Conservation (phyloP, 1,140 invertebrate species). For the Centruroides vittatus region DNA sequence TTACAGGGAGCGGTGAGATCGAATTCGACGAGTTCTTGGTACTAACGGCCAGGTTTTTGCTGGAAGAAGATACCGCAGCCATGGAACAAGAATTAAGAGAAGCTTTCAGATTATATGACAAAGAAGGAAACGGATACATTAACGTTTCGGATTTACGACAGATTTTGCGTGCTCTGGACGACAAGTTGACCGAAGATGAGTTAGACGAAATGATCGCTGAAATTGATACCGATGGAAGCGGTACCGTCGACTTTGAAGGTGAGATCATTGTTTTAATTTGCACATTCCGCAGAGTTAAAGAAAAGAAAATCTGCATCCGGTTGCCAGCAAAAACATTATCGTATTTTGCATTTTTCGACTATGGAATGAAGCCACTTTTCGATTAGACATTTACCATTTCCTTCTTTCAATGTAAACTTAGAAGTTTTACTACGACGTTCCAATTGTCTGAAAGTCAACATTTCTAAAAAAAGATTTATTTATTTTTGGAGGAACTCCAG, state of each 20-base stretch:
- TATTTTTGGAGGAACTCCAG: neutral
- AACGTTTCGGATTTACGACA: constrained; percentile 78
- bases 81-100: constrained; percentile 86
- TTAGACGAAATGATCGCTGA: constrained; percentile 91
- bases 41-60: constrained; percentile 82
- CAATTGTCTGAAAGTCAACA: no score
- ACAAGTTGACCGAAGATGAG: constrained; percentile 79
- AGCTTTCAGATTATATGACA: constrained; percentile 73
- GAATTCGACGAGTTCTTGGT: constrained; percentile 92
- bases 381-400: neutral
- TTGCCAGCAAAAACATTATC: neutral
- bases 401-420: no score
- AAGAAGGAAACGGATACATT: constrained; percentile 81
- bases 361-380: neutral
- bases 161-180: constrained; percentile 80
- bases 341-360: neutral
- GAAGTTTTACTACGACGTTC: no score
- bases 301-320: neutral
- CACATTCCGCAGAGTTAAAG: neutral
- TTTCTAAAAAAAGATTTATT: no score
- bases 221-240: constrained; percentile 87
- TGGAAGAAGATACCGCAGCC: constrained; percentile 85
- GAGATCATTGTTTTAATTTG: constrained; percentile 16
- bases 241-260: constrained; percentile 70
- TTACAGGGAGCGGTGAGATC: constrained; percentile 71